A percentile compares a stretch with the other conserved stretches of the same genome.
Evolutionary conservation across 1,140 invertebrate species (phyloP).

Genomic region (Chrysoperla carnea): DNA sequence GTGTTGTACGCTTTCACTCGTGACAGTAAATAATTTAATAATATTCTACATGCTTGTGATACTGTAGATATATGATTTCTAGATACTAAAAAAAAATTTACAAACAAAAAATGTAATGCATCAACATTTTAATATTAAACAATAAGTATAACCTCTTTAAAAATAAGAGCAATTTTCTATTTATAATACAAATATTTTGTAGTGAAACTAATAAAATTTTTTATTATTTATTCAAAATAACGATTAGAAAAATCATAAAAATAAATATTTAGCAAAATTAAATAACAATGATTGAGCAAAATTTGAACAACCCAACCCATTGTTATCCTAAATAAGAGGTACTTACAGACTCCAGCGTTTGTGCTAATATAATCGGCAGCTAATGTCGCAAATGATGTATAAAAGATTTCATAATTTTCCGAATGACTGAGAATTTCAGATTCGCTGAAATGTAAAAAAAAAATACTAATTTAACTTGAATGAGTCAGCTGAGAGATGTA

Average conservation of each 20-base stretch:
- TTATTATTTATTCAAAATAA: too few species aligned
- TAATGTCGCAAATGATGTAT: slow-evolving; percentile 54
- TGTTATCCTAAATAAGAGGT: neutral
- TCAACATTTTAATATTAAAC: slow-evolving; percentile 9
- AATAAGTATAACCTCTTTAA: too few species aligned
- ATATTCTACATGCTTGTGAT: slow-evolving; percentile 34
- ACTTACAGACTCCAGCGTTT: slow-evolving; percentile 48
- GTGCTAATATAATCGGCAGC: slow-evolving; percentile 56
- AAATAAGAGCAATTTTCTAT: too few species aligned
- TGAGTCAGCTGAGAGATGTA: slow-evolving; percentile 5
- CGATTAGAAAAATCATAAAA: too few species aligned
- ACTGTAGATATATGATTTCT: slow-evolving; percentile 12
- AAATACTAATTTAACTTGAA: slow-evolving; percentile 16
- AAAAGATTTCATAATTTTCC: slow-evolving; percentile 56
- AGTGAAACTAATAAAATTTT: too few species aligned
- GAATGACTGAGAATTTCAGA: slow-evolving; percentile 53
- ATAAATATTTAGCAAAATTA: too few species aligned
- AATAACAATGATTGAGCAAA: too few species aligned
- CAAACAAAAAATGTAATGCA: slow-evolving; percentile 13
- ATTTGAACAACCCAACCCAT: too few species aligned
- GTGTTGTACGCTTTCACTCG: slow-evolving; percentile 12
- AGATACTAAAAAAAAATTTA: slow-evolving; percentile 6
- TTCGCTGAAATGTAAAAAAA: slow-evolving; percentile 40
- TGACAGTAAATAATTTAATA: slow-evolving; percentile 34
- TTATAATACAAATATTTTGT: too few species aligned